Conservation (phyloP, 2,888 invertebrate species). For the Mythimna impura region DNA sequence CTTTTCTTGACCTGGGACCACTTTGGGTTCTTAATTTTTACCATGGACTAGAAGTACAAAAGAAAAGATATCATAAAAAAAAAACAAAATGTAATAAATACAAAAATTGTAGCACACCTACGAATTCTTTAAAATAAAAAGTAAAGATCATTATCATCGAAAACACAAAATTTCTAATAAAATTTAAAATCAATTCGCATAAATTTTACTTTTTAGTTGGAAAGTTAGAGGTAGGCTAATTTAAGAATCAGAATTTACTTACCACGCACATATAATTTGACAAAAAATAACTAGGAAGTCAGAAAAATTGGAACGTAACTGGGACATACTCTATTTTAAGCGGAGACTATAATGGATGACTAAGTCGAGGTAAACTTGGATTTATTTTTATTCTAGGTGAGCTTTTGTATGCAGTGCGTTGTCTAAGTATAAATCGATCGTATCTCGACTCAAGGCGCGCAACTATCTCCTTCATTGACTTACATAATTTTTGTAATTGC, state of each 20-base stretch:
- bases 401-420: conserved; percentile 70
- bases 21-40: no score
- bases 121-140: no score
- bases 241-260: conserved; percentile 25
- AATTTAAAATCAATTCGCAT: background rate
- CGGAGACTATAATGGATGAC: conserved; percentile 40
- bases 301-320: conserved; percentile 44
- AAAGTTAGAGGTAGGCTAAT: no score
- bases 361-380: conserved; percentile 24
- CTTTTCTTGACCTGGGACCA: no score
- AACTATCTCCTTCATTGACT: conserved; percentile 82
- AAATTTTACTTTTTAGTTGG: no score
- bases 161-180: no score
- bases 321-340: conserved; percentile 31
- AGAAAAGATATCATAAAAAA: no score
- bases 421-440: conserved; percentile 69
- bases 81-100: no score
- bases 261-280: conserved; percentile 53
- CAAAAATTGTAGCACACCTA: no score
- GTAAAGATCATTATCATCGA: no score
- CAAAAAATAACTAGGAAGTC: conserved; percentile 68
- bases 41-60: no score
- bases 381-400: conserved; percentile 59
- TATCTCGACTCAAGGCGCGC: conserved; percentile 75
- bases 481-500: conserved; percentile 85